Conservation (phyloP, 2,888 invertebrate genomes). For the Brenthis daphne region DNA sequence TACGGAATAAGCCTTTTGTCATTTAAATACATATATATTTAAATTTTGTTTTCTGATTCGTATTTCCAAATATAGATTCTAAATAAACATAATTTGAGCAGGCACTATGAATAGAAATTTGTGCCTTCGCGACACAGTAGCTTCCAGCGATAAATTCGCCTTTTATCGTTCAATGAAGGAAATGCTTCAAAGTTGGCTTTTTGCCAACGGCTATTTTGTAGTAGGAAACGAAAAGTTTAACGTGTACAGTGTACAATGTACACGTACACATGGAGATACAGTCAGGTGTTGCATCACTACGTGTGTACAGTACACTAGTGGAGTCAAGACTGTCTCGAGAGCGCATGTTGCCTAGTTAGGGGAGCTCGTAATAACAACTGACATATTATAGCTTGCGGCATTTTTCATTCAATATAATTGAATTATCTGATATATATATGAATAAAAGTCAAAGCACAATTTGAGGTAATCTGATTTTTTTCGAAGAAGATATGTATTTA, state of each 20-base stretch:
- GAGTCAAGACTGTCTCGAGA: background rate
- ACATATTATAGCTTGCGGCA: background rate
- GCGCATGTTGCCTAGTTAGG: background rate
- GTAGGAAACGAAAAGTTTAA: constrained; percentile 13
- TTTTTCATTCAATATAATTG: no score
- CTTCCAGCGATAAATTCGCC: constrained; percentile 29
- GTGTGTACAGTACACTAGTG: background rate
- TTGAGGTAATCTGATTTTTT: no score
- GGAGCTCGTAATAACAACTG: background rate
- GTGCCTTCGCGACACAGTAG: constrained; percentile 15
- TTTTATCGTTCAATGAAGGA: constrained; percentile 30
- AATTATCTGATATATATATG: no score
- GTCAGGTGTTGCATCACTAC: background rate
- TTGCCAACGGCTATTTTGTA: constrained; percentile 21
- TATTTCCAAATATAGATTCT: background rate
- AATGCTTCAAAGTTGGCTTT: constrained; percentile 22
- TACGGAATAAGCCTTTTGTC: no score
- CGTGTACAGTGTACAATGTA: background rate
- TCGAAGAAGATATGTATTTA: no score
- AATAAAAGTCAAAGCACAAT: no score
- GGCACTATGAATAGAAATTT: constrained; percentile 19
- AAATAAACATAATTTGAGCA: constrained; percentile 7
- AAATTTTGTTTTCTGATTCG: no score
- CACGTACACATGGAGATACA: background rate
- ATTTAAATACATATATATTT: no score